A percentile compares a stretch with the other conserved stretches of the same genome.
Evolutionary conservation across 2,888 invertebrate genomes (phyloP).

Genomic region (Dryobotodes eremita): DNA sequence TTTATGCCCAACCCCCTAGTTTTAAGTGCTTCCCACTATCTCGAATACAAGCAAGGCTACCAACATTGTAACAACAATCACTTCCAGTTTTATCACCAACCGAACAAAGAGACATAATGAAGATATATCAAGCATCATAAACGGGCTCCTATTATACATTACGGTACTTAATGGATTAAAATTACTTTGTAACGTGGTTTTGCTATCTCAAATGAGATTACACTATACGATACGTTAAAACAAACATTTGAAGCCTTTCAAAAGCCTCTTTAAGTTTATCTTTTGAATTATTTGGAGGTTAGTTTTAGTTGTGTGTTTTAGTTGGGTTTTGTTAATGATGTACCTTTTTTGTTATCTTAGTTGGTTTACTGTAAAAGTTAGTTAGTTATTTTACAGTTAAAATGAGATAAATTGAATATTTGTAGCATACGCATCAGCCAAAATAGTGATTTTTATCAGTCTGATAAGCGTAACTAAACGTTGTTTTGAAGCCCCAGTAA

Average conservation of each 20-base stretch:
- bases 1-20: conserved; percentile 11
- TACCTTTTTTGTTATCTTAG: conserved; percentile 45
- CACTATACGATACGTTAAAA: conserved; percentile 45
- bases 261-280: conserved; percentile 56
- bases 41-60: conserved; percentile 39
- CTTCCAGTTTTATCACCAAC: conserved; percentile 56
- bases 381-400: neutral
- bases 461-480: neutral
- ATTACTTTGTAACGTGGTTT: conserved; percentile 61
- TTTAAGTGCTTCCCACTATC: conserved; percentile 23
- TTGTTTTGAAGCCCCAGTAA: too few species aligned
- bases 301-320: conserved; percentile 51
- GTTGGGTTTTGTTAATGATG: conserved; percentile 41
- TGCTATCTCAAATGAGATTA: conserved; percentile 56
- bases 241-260: conserved; percentile 49
- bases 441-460: neutral
- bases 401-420: conserved; percentile 13
- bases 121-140: conserved; percentile 63
- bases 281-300: conserved; percentile 49
- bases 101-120: conserved; percentile 56
- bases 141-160: conserved; percentile 56
- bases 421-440: neutral
- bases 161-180: conserved; percentile 57
- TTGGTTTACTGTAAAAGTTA: conserved; percentile 37
- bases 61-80: conserved; percentile 57